These are phyloP conservation scores for Pipa parva DNA, from an alignment of 2,113 vertebrate species.

Conservation along the genomic window DNA sequence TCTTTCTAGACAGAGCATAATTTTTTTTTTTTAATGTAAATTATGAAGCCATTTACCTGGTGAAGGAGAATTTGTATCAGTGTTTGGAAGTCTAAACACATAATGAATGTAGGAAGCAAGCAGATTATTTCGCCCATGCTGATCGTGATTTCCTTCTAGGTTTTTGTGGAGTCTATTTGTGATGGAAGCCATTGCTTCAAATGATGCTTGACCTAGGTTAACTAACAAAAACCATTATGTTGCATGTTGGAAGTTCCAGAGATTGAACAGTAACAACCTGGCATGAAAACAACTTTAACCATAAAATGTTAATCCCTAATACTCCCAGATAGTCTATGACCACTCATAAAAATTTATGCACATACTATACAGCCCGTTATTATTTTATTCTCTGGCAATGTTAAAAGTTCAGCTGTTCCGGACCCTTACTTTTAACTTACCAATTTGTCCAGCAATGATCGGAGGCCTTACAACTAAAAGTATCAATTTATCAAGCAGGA, in stretches of 20 bases:
- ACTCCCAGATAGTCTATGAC: not conserved
- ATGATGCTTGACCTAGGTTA: slow-evolving; percentile 93
- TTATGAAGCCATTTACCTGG: slow-evolving; percentile 71
- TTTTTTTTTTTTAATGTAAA: too few relatives aligned
- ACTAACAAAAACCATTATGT: slow-evolving; percentile 62
- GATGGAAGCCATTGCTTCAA: slow-evolving; percentile 94
- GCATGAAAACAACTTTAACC: not conserved
- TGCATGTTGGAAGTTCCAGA: not conserved
- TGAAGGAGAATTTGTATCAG: slow-evolving; percentile 86
- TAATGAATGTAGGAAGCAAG: slow-evolving; percentile 96
- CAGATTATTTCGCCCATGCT: slow-evolving; percentile 91
- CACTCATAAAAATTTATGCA: slow-evolving; percentile 1
- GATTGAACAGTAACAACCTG: slow-evolving; percentile 2
- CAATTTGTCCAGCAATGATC: slow-evolving; percentile 95
- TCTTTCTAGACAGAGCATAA: too few relatives aligned
- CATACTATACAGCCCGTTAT: not conserved
- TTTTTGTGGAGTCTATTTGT: slow-evolving; percentile 96
- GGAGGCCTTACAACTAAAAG: slow-evolving; percentile 92
- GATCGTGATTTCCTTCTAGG: slow-evolving; percentile 92
- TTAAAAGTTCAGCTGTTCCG: not conserved
- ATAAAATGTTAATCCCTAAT: not conserved
- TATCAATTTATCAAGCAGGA: slow-evolving; percentile 94
- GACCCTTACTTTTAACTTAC: slow-evolving; percentile 59
- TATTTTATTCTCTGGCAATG: not conserved
- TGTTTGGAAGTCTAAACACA: slow-evolving; percentile 90